Evolutionary conservation across 2,888 invertebrate species (phyloP).

Genomic region (Galerucella nymphaeae): DNA sequence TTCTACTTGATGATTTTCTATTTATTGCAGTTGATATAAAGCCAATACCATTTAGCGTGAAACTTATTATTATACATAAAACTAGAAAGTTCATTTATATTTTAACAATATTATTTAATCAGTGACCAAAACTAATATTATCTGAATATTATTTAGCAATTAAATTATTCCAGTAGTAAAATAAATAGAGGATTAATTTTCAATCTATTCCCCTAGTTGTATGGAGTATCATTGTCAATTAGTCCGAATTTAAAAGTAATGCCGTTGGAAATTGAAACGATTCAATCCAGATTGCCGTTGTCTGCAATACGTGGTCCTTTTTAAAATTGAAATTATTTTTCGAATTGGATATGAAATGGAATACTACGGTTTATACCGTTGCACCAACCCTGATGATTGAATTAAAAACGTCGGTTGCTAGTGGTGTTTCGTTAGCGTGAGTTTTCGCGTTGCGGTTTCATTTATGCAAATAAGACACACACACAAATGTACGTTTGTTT

Average conservation of each 20-base stretch:
- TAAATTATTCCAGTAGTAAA: slow-evolving; percentile 11
- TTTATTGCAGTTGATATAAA: no score
- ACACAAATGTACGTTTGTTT: background rate
- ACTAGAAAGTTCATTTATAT: background rate
- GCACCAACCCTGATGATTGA: slow-evolving; percentile 33
- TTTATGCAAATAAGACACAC: slow-evolving; percentile 21
- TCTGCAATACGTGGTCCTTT: slow-evolving; percentile 35
- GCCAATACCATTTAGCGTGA: no score
- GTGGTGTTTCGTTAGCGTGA: slow-evolving; percentile 15
- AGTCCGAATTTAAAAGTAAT: slow-evolving; percentile 37
- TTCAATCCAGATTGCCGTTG: slow-evolving; percentile 36
- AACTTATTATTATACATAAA: no score
- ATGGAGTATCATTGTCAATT: slow-evolving; percentile 34
- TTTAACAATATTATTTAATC: background rate
- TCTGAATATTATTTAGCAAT: background rate
- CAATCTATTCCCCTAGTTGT: slow-evolving; percentile 30
- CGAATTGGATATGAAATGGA: slow-evolving; percentile 37
- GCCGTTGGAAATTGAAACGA: slow-evolving; percentile 35
- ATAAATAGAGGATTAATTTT: slow-evolving; percentile 32
- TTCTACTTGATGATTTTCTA: no score
- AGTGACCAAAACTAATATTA: background rate
- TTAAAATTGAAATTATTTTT: slow-evolving; percentile 37
- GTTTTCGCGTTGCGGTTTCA: slow-evolving; percentile 9
- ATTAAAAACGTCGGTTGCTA: slow-evolving; percentile 31
- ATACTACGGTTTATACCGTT: slow-evolving; percentile 30